Base-by-base conservation (phyloP, 2,888 invertebrate species). In the Coleophora deauratella region DNA sequence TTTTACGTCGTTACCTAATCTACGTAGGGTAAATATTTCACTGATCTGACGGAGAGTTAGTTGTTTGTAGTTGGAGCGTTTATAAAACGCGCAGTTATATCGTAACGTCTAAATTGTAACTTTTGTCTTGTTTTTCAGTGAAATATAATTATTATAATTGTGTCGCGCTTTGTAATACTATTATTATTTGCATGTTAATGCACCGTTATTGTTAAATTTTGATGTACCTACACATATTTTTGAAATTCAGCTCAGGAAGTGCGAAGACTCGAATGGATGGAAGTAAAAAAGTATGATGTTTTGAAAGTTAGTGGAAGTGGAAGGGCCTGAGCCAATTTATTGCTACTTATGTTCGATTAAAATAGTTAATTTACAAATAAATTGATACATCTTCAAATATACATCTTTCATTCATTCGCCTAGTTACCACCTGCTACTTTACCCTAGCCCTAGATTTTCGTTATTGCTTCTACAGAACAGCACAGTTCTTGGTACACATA, bases 191-290 rank as follows among this genome's bases (percentile, higher is more conserved):
- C 72, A 69, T 78, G 69, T 75, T 71, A 66, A 70, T 69, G 75
- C 77, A 76, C 76, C 53, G 56, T 73, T 71, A 61, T 68, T 69
- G 63, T 75, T 73, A 61, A 61, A 69, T 74, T 75, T 78, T 67
- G 68, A 79, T 72, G 70, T 72, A 21, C 21, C 21, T 21, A 72
- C 59, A 65, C 69, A 57, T 75, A 68, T 81, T 77, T 76, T 76
- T 56, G 66, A 72, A 12, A 59, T 62, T 59, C 50, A 46, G 63
- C 79, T 76, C 80, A 64, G 78, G 67, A 41, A 46, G 67, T 54
- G 43, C 54, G 61, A 57, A 49, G 71, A 56, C 58, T 44, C 41
- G 70, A 47, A 59, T 69, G 71, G 58, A 66, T 55, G 67, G 60
- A 66, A 64, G 73, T 45, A 46, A 62, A 61, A 50, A 62, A 56